phyloP scores from a whole-genome alignment of 2,888 invertebrate species.

The Nemoura dubitans region DNA sequence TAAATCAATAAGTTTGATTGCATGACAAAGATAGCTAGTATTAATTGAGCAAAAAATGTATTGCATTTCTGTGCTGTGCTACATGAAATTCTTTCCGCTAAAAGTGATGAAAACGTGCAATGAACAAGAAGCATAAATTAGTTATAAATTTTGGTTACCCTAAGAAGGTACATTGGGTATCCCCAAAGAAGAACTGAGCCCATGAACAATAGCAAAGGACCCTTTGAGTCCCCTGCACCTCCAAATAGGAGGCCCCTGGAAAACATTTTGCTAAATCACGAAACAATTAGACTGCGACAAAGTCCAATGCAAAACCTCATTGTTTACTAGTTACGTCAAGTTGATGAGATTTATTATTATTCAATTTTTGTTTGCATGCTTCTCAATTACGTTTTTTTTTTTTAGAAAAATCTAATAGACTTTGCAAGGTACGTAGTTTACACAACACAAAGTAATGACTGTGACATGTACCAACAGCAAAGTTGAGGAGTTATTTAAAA shows the following conservation, averaged over 20 bases:
- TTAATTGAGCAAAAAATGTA: background rate
- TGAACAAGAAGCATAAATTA: background rate
- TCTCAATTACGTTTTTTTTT: too few species aligned
- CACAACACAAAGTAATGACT: too few species aligned
- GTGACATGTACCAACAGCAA: too few species aligned
- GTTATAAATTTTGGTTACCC: conserved; percentile 64
- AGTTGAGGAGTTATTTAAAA: too few species aligned
- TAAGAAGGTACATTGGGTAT: conserved; percentile 91
- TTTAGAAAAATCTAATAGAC: too few species aligned
- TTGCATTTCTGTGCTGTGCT: background rate
- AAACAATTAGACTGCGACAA: background rate
- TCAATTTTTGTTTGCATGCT: too few species aligned
- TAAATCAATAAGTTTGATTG: background rate
- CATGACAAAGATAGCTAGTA: background rate
- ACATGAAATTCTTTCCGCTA: background rate
- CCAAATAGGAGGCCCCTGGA: conserved; percentile 84
- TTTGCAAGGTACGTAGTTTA: too few species aligned
- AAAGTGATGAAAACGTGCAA: background rate
- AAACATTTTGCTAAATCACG: conserved; percentile 30
- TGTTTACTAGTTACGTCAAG: too few species aligned
- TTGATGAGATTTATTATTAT: too few species aligned
- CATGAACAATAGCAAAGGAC: conserved; percentile 85
- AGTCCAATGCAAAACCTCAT: too few species aligned
- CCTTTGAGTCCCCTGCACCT: conserved; percentile 90
- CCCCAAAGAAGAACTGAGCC: conserved; percentile 89